Conservation (phyloP, 2,113 vertebrate species). For the Proteles cristata region DNA sequence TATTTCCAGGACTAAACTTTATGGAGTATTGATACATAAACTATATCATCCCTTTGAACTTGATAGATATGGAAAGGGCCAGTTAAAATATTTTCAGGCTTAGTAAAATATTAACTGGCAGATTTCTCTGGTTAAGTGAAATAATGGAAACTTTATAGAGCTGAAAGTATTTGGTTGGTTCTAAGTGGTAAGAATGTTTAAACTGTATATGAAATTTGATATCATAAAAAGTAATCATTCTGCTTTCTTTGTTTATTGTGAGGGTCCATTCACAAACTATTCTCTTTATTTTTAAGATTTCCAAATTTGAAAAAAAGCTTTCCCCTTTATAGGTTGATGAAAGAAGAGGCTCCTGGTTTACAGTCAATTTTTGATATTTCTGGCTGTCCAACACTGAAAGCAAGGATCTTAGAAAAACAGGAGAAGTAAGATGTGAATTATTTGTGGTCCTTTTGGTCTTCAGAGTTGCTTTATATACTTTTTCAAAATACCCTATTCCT, state of each 20-base stretch:
- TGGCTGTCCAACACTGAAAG: neutral
- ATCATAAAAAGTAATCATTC: neutral
- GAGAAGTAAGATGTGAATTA: neutral
- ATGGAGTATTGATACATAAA: constrained; percentile 45
- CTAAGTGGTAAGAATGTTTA: constrained; percentile 24
- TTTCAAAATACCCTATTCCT: neutral
- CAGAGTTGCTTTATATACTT: neutral
- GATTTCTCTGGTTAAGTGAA: constrained; percentile 69
- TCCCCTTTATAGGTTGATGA: neutral
- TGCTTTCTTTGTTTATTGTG: constrained; percentile 54
- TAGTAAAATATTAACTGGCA: constrained; percentile 54
- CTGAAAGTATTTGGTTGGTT: constrained; percentile 44
- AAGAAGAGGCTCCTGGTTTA: neutral
- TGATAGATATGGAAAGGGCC: constrained; percentile 62
- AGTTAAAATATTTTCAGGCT: constrained; percentile 63
- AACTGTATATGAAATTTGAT: constrained; percentile 44
- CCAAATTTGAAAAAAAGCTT: neutral
- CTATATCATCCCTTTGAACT: constrained; percentile 63
- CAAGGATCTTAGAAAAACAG: neutral
- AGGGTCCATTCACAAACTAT: constrained; percentile 6
- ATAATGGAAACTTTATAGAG: constrained; percentile 73
- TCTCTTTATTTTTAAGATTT: constrained; percentile 29
- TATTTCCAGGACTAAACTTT: constrained; percentile 54
- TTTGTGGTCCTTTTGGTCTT: neutral
- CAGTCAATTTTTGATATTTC: neutral